Evolutionary conservation across 2,797 vertebrate genomes (phyloP).

Genomic region (Crenichthys baileyi): DNA sequence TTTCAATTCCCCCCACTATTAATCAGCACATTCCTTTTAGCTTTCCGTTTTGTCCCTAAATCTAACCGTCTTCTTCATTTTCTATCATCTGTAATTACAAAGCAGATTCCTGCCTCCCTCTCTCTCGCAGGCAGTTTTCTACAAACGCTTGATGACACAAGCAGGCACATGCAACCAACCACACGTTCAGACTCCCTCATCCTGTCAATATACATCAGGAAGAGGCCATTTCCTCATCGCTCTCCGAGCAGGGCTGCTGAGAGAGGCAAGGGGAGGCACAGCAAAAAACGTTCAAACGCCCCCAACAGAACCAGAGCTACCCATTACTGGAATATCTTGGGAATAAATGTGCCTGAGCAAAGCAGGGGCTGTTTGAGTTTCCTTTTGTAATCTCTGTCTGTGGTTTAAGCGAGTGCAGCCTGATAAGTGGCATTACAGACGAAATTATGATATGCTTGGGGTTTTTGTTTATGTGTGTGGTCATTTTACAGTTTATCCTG

Average conservation of each 20-base stretch:
- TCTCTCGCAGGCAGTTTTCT: constrained; percentile 53
- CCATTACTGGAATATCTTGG: constrained; percentile 65
- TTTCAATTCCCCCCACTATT: constrained; percentile 63
- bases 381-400: constrained; percentile 52
- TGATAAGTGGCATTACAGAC: constrained; percentile 55
- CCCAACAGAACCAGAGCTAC: constrained; percentile 49
- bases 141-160: constrained; percentile 14
- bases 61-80: constrained; percentile 52
- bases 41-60: constrained; percentile 60
- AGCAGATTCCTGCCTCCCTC: constrained; percentile 40
- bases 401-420: constrained; percentile 23
- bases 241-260: constrained; percentile 56
- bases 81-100: constrained; percentile 72
- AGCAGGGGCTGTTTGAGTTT: constrained; percentile 62
- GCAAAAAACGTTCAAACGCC: constrained; percentile 47
- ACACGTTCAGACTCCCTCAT: constrained; percentile 47
- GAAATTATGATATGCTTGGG: constrained; percentile 18
- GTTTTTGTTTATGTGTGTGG: constrained; percentile 11
- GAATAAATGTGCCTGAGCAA: constrained; percentile 59
- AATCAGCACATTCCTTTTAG: constrained; percentile 75
- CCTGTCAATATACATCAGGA: constrained; percentile 61
- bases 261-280: constrained; percentile 47
- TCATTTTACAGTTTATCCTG: constrained; percentile 41
- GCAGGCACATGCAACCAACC: constrained; percentile 36
- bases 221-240: constrained; percentile 60